Percentiles rank a stretch among this genome's conserved stretches.
These are phyloP conservation scores for Holothuria leucospilota DNA, from an alignment of 53 echinoderm and acorn worm species.

Conservation along the genomic window DNA sequence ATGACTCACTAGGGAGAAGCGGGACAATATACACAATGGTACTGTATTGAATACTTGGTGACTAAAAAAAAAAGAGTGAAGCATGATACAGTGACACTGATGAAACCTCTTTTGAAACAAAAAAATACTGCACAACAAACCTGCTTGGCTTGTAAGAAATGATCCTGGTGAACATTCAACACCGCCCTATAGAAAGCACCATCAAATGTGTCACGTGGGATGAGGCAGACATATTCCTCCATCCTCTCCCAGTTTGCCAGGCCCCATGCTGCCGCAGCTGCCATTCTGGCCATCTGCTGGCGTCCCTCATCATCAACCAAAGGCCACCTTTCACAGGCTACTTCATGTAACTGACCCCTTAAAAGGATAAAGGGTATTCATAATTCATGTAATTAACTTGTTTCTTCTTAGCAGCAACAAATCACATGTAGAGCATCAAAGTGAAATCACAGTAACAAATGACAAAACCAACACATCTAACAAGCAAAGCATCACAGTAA, in stretches of 20 bases:
- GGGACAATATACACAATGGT: too few relatives aligned
- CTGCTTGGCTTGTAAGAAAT: conserved; percentile 92
- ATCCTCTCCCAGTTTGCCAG: conserved; percentile 98
- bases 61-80: too few relatives aligned
- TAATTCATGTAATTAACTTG: too few relatives aligned
- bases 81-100: too few relatives aligned
- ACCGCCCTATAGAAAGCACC: conserved; percentile 98
- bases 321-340: conserved; percentile 90
- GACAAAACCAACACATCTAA: too few relatives aligned
- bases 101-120: too few relatives aligned
- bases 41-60: too few relatives aligned
- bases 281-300: conserved; percentile 96
- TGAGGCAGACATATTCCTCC: conserved; percentile 97
- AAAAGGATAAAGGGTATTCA: background rate
- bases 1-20: too few relatives aligned
- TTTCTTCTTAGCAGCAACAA: too few relatives aligned
- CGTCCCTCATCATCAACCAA: conserved; percentile 82
- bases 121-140: conserved; percentile 11
- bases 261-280: conserved; percentile 96
- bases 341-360: conserved; percentile 89
- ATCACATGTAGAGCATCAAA: too few relatives aligned
- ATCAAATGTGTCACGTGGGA: conserved; percentile 90
- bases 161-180: conserved; percentile 93
- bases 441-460: too few relatives aligned
- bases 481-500: too few relatives aligned